Percentiles rank a stretch among this genome's conserved stretches.
Conservation (phyloP, 2,888 invertebrate species). For the Coecobrya sp. region DNA sequence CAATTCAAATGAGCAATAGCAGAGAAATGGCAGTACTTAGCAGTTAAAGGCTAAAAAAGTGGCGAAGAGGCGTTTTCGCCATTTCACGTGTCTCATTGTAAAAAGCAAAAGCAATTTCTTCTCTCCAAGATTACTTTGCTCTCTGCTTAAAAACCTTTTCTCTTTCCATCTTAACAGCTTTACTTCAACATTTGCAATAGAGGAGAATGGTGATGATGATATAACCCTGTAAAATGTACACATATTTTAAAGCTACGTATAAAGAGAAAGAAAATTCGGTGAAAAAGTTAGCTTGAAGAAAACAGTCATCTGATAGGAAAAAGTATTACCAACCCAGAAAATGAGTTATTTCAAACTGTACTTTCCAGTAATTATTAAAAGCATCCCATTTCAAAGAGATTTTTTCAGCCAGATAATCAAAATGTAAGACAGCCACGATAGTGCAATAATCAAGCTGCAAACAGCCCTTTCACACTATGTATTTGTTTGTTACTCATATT, state of each 20-base stretch:
- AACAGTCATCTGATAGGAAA: background rate
- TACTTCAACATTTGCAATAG: background rate
- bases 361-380: background rate
- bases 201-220: background rate
- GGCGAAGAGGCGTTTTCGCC: slow-evolving; percentile 49
- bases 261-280: background rate
- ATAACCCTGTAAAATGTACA: slow-evolving; percentile 5
- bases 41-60: slow-evolving; percentile 46
- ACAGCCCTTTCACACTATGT: too few relatives aligned
- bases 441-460: too few relatives aligned
- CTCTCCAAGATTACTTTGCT: slow-evolving; percentile 60
- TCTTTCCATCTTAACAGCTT: slow-evolving; percentile 45
- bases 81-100: slow-evolving; percentile 75
- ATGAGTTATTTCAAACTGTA: slow-evolving; percentile 5
- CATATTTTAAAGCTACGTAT: background rate
- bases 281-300: background rate
- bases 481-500: too few relatives aligned
- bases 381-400: slow-evolving; percentile 63
- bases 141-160: slow-evolving; percentile 63
- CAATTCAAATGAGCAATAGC: slow-evolving; percentile 78
- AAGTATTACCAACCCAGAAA: background rate
- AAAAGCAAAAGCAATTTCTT: slow-evolving; percentile 74
- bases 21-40: slow-evolving; percentile 73
- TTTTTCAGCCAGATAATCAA: too few relatives aligned
- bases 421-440: too few relatives aligned